Percentiles rank a stretch among this genome's conserved stretches.
phyloP scores from a whole-genome alignment of 92 coral and sea anemone genomes.

The Heteractis magnifica region DNA sequence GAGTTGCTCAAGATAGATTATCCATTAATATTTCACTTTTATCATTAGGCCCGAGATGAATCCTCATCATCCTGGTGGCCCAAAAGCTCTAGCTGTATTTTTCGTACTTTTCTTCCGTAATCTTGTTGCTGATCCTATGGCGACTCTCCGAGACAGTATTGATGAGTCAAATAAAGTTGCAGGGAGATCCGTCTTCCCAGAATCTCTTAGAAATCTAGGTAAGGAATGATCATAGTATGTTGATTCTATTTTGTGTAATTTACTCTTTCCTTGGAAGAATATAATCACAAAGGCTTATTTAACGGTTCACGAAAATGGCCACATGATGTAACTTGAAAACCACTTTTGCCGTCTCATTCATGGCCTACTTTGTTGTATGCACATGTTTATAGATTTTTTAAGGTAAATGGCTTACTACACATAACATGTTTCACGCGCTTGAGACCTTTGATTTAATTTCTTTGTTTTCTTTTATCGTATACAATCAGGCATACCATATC shows the following conservation, averaged over 20 bases:
- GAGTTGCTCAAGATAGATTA: not conserved
- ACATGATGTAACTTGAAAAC: too few relatives aligned
- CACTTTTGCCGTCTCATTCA: too few relatives aligned
- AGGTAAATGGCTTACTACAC: too few relatives aligned
- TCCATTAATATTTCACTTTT: not conserved
- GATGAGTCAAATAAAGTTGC: conserved; percentile 33
- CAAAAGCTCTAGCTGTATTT: conserved; percentile 61
- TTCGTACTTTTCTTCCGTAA: conserved; percentile 64
- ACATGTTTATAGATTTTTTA: too few relatives aligned
- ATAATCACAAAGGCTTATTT: too few relatives aligned
- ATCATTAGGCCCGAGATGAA: conserved; percentile 50
- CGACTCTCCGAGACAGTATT: conserved; percentile 65
- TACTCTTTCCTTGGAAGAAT: too few relatives aligned
- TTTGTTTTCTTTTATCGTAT: not conserved
- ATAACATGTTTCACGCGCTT: not conserved
- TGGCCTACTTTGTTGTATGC: too few relatives aligned
- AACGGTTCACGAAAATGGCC: too few relatives aligned
- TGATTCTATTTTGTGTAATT: not conserved
- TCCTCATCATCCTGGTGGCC: conserved; percentile 49
- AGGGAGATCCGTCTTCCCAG: conserved; percentile 27
- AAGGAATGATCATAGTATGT: not conserved
- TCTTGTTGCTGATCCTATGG: conserved; percentile 78
- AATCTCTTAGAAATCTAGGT: conserved; percentile 55
- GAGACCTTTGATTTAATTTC: not conserved
- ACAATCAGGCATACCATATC: conserved; percentile 18